phyloP scores from a whole-genome alignment of 2,888 invertebrate species.

The Drosophila hamatofila region DNA sequence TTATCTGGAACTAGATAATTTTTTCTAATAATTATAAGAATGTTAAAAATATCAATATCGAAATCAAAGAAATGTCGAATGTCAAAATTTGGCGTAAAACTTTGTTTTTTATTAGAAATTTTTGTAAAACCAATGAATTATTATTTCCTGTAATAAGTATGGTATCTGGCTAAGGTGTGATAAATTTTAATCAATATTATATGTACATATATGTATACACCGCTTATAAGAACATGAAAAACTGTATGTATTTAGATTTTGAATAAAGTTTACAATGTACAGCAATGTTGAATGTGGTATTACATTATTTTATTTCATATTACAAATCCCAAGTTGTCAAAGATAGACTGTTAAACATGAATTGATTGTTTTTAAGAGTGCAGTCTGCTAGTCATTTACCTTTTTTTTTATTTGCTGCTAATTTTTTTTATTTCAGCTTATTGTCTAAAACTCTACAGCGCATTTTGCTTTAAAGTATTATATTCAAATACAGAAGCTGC shows the following conservation, averaged over 20 bases:
- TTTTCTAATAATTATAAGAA: conserved; percentile 29
- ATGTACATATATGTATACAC: conserved; percentile 50
- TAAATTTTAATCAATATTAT: conserved; percentile 62
- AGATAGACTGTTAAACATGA: no score
- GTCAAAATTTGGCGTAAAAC: conserved; percentile 9
- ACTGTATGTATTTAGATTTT: conserved; percentile 8
- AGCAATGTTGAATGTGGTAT: background rate
- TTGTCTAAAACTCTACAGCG: no score
- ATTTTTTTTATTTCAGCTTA: no score
- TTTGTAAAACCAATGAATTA: conserved; percentile 28
- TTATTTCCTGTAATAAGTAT: conserved; percentile 37
- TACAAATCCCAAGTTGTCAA: no score
- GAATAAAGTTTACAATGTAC: conserved; percentile 17
- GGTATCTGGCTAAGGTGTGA: conserved; percentile 69
- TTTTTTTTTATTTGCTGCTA: no score
- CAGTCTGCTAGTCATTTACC: no score
- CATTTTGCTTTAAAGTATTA: no score
- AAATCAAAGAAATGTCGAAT: conserved; percentile 30
- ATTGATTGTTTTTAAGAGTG: no score
- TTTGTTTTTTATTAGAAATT: conserved; percentile 19
- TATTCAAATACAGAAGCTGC: no score
- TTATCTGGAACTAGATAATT: conserved; percentile 57
- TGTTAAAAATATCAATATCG: conserved; percentile 6
- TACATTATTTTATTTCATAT: background rate
- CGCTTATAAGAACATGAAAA: conserved; percentile 43